Conservation (phyloP, 2,113 vertebrate genomes). For the Cnemophilus loriae region DNA sequence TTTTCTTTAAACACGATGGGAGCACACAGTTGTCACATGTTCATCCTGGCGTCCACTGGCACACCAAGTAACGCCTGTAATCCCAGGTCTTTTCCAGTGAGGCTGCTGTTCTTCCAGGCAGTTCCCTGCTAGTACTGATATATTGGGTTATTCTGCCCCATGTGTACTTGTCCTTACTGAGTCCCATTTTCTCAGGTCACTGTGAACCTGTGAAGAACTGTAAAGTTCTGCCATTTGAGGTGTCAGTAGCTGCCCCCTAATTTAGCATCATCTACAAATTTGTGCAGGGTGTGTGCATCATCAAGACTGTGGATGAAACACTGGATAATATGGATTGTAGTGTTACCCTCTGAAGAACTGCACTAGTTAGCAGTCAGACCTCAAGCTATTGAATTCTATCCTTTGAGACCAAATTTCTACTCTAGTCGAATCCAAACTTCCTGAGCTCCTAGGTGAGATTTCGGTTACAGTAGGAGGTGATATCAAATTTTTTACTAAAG, state of each 20-base stretch:
- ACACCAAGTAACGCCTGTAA: not conserved
- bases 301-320: not conserved
- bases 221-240: not conserved
- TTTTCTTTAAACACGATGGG: not conserved
- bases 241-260: no score
- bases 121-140: not conserved
- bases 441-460: not conserved
- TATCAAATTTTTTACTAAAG: not conserved
- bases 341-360: not conserved
- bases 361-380: not conserved
- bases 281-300: not conserved
- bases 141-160: not conserved
- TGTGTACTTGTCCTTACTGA: not conserved
- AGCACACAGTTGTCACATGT: not conserved
- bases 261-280: not conserved
- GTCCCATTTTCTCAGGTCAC: not conserved
- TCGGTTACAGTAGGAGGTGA: not conserved
- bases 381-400: not conserved
- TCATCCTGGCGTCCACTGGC: not conserved
- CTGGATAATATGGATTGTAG: not conserved
- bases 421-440: not conserved
- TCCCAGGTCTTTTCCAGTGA: not conserved
- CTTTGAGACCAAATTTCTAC: not conserved
- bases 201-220: not conserved
- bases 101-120: not conserved